Conservation (phyloP, 2,113 vertebrate species). For the Notechis scutatus region DNA sequence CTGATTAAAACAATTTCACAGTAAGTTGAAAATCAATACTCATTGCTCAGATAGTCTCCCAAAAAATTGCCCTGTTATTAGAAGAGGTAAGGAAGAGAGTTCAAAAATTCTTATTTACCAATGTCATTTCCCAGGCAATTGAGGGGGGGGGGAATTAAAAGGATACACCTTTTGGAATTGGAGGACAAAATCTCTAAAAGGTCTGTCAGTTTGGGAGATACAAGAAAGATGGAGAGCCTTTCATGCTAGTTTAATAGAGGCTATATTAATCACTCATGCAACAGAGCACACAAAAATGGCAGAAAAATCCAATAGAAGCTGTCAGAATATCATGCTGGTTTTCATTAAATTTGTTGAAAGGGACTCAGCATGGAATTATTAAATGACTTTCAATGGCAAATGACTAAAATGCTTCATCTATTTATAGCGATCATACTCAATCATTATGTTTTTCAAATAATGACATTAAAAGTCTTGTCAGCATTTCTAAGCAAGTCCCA, state of each 20-base stretch:
- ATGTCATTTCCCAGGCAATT: slow-evolving; percentile 29
- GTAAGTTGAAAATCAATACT: slow-evolving; percentile 56
- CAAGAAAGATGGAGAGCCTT: slow-evolving; percentile 46
- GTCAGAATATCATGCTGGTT: slow-evolving; percentile 69
- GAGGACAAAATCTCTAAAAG: slow-evolving; percentile 40
- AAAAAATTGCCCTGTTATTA: slow-evolving; percentile 38
- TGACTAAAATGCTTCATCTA: slow-evolving; percentile 68
- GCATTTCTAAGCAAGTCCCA: slow-evolving; percentile 20
- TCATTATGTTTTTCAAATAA: slow-evolving; percentile 44
- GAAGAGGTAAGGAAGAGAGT: slow-evolving; percentile 52
- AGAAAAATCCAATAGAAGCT: slow-evolving; percentile 65
- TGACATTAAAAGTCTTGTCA: slow-evolving; percentile 55
- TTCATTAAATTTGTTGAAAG: slow-evolving; percentile 79
- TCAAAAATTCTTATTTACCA: slow-evolving; percentile 47
- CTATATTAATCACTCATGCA: slow-evolving; percentile 74
- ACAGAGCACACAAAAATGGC: slow-evolving; percentile 59
- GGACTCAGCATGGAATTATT: slow-evolving; percentile 73
- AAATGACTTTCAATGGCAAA: slow-evolving; percentile 68
- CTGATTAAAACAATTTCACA: slow-evolving; percentile 62
- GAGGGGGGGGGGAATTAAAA: slow-evolving; percentile 4
- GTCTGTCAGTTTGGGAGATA: slow-evolving; percentile 39
- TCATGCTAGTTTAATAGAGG: slow-evolving; percentile 69
- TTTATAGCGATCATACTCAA: slow-evolving; percentile 66
- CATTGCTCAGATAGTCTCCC: slow-evolving; percentile 53
- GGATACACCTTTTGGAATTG: slow-evolving; percentile 60